Conservation (phyloP, 2,797 vertebrate species). For the Melanogrammus aeglefinus region DNA sequence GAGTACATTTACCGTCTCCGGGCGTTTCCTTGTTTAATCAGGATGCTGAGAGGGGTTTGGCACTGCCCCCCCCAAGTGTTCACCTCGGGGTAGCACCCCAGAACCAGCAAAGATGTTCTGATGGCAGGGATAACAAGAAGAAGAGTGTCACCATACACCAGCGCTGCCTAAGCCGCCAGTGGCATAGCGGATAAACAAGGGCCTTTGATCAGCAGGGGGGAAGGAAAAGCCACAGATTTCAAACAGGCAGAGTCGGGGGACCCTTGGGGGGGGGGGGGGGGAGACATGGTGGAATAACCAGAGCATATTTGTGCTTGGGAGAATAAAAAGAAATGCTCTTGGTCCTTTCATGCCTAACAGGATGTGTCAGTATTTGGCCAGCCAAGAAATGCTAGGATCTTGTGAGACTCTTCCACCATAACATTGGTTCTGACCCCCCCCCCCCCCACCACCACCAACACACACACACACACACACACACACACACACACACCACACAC, state of each 20-base stretch:
- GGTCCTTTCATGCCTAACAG: constrained; percentile 59
- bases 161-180: constrained; percentile 62
- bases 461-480: no score
- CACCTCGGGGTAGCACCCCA: constrained; percentile 52
- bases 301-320: constrained; percentile 65
- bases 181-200: constrained; percentile 65
- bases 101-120: constrained; percentile 40
- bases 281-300: constrained; percentile 62
- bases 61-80: constrained; percentile 20
- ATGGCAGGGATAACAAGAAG: constrained; percentile 57
- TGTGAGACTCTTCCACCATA: constrained; percentile 42
- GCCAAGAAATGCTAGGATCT: constrained; percentile 49
- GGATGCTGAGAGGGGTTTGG: no score
- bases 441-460: no score
- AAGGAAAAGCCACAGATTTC: constrained; percentile 54
- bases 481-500: no score
- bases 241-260: constrained; percentile 60
- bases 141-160: constrained; percentile 68
- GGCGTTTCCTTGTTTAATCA: neutral
- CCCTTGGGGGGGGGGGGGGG: constrained; percentile 53
- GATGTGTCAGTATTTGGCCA: constrained; percentile 62
- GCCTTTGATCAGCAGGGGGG: constrained; percentile 73
- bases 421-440: constrained; percentile 23
- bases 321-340: constrained; percentile 46
- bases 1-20: neutral